Evolutionary conservation across 2,113 vertebrate species (phyloP).

Genomic region (Percina caprodes): DNA sequence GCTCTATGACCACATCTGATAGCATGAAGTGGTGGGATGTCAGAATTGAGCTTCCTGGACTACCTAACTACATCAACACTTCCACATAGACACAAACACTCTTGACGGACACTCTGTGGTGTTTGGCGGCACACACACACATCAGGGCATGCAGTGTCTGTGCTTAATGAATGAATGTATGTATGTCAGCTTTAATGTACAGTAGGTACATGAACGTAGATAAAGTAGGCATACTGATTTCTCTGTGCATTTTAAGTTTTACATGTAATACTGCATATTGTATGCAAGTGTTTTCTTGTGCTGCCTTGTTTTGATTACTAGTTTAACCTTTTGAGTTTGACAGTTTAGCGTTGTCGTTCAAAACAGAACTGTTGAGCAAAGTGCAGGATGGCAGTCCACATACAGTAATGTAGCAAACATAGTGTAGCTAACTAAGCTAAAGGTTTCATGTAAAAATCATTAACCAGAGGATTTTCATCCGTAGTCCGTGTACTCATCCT

Average conservation of each 20-base stretch:
- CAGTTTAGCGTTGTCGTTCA: neutral
- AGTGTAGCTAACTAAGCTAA: constrained; percentile 11
- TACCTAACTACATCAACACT: constrained; percentile 14
- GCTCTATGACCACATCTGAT: neutral
- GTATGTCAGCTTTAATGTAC: constrained; percentile 35
- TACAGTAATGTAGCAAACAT: constrained; percentile 37
- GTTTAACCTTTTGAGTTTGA: constrained; percentile 40
- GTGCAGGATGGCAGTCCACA: constrained; percentile 3
- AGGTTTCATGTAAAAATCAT: constrained; percentile 17
- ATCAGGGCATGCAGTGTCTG: neutral
- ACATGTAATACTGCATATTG: constrained; percentile 6
- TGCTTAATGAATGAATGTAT: neutral
- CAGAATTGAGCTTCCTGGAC: constrained; percentile 19
- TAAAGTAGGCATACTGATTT: constrained; percentile 10
- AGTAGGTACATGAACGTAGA: constrained; percentile 14
- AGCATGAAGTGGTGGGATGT: neutral
- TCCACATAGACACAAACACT: constrained; percentile 31
- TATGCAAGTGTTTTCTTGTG: neutral
- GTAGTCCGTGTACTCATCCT: neutral
- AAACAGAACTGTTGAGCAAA: constrained; percentile 15
- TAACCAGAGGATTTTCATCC: constrained; percentile 24
- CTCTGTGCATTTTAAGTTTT: constrained; percentile 36
- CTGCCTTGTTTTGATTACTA: constrained; percentile 21
- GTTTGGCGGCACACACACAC: neutral
- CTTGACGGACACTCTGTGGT: constrained; percentile 34